Base-by-base conservation (phyloP, 2,113 vertebrate genomes). In the Dromiciops gliroides region DNA sequence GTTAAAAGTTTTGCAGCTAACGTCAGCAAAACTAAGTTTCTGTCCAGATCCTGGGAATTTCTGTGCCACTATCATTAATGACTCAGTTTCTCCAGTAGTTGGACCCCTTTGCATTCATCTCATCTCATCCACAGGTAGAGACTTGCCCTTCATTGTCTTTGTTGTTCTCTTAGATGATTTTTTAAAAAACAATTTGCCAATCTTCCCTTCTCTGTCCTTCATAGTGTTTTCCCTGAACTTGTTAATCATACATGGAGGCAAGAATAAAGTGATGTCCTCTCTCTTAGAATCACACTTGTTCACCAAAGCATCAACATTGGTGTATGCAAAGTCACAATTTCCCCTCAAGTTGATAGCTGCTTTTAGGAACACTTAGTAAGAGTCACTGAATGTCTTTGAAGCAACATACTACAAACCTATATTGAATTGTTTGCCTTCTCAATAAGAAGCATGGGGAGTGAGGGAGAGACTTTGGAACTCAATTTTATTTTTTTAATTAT, bases 31-130 rank as follows among this genome's bases (percentile, higher is more conserved):
- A 95, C n/a, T 95, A 93, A 99, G 98, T 56, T 99, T 99, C 95
- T 99, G 99, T 22, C 99, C 99, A 96, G 99, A 99, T 96, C 99
- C 99, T 95, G 99, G 97, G 98, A 99, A 99, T 92, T 98, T 97
- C 98, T n/a, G n/a, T n/a, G n/a, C n/a, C n/a, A n/a, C n/a, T n/a
- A n/a, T n/a, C n/a, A n/a, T n/a, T n/a, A n/a, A 99, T 99, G 49
- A 99, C 99, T 90, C 99, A 99, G 98, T 99, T 99, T 96, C 99
- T 99, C 99, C 99, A 99, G 98, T 99, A 99, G 98, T 99, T 99
- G 51, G 99, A 99, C n/a, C 99, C 99, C 96, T 99, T 99, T 0
- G 99, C 99, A 28, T 99, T 99, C 97, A 99, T 99, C 89, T 99
- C 99, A 9, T 99, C 14, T 99, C 99, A 23, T 99, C 99, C 93